Evolutionary conservation across 2,888 invertebrate species (phyloP).

Genomic region (Agrochola circellaris): DNA sequence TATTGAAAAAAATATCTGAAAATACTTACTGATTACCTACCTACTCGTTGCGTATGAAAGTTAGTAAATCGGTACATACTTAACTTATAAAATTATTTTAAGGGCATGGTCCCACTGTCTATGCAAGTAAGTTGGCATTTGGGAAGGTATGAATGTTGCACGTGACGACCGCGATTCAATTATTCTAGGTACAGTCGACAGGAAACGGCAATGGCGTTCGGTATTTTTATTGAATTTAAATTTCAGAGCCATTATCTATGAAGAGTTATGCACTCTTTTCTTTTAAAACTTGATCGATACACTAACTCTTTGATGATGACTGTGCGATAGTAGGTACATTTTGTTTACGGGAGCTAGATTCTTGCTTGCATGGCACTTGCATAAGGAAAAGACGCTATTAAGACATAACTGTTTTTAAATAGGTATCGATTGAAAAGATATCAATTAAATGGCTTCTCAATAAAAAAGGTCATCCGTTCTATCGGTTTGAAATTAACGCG

Average conservation of each 20-base stretch:
- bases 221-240: neutral
- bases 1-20: constrained; percentile 5
- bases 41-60: neutral
- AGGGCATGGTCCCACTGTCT: neutral
- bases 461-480: constrained; percentile 4
- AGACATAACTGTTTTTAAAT: neutral
- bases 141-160: neutral
- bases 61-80: neutral
- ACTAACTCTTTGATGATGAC: neutral
- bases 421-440: neutral
- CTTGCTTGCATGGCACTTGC: neutral
- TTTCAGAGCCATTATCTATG: neutral
- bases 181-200: constrained; percentile 4
- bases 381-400: neutral
- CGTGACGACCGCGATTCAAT: constrained; percentile 20
- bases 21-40: constrained; percentile 8
- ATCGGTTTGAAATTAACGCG: neutral
- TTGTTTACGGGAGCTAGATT: neutral
- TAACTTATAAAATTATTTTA: neutral
- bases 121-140: neutral
- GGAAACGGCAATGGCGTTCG: neutral
- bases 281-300: neutral
- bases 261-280: neutral
- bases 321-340: too few species aligned
- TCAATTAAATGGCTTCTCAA: neutral